These are phyloP conservation scores for Nesidiocoris tenuis DNA, from an alignment of 2,888 invertebrate genomes.

Conservation along the genomic window DNA sequence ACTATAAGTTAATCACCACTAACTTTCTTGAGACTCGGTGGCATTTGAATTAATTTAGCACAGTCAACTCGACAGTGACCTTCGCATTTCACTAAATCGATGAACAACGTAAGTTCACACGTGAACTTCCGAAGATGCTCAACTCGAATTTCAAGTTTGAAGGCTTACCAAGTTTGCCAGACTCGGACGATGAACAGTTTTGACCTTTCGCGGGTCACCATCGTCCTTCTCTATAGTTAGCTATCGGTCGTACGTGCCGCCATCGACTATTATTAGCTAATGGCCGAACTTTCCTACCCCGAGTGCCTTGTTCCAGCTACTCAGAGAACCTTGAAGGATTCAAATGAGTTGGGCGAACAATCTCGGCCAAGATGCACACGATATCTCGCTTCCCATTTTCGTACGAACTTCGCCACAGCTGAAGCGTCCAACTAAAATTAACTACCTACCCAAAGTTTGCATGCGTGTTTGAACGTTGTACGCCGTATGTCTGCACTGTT, in stretches of 20 bases:
- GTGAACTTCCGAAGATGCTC: no score
- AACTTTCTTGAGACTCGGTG: no score
- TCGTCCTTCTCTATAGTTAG: neutral
- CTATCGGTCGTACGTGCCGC: neutral
- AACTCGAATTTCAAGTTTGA: no score
- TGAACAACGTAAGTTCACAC: no score
- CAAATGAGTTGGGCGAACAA: neutral
- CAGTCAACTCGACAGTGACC: no score
- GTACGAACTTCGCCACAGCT: neutral
- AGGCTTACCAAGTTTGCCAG: no score
- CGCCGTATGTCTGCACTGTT: neutral
- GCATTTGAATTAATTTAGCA: no score
- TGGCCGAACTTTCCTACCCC: neutral
- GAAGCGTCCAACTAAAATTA: constrained; percentile 34
- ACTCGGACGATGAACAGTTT: no score
- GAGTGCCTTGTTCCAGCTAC: neutral
- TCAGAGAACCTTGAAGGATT: neutral
- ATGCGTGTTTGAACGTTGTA: constrained; percentile 1
- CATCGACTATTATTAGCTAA: neutral
- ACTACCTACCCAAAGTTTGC: constrained; percentile 3
- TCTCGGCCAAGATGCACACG: neutral
- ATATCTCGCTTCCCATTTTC: neutral
- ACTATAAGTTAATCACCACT: no score
- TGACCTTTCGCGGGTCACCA: neutral
- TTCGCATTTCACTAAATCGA: no score